Percentiles rank a stretch among this genome's conserved stretches.
phyloP scores from a whole-genome alignment of 2,113 vertebrate species.

The Chrysochloris asiatica region DNA sequence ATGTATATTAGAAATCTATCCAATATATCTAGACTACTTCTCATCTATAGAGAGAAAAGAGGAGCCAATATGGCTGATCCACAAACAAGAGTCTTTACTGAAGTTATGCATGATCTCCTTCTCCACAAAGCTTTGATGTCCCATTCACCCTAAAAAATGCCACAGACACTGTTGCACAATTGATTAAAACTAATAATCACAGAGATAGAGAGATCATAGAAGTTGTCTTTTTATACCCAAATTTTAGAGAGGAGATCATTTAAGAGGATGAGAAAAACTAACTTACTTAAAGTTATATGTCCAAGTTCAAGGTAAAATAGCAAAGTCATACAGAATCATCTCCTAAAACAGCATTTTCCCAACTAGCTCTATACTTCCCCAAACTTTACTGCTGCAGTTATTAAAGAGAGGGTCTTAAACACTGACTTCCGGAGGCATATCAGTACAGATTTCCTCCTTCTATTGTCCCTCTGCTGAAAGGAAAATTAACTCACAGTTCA shows the following conservation, averaged over 20 bases:
- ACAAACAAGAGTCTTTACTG: not conserved
- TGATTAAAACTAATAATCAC: not conserved
- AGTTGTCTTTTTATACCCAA: not conserved
- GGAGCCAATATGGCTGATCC: not conserved
- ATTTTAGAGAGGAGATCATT: not conserved
- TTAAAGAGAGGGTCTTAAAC: not conserved
- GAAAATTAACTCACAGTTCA: conserved; percentile 33
- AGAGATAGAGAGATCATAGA: not conserved
- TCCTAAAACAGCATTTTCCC: not conserved
- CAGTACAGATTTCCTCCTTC: not conserved
- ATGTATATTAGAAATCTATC: not conserved
- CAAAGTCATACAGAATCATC: not conserved
- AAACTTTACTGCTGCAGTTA: not conserved
- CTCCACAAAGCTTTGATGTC: not conserved
- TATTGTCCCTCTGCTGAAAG: not conserved
- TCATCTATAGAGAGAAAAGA: not conserved
- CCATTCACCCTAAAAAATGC: not conserved
- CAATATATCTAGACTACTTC: not conserved
- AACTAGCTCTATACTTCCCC: not conserved
- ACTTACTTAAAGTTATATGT: not conserved
- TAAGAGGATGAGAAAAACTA: not conserved
- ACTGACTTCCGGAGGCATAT: not conserved
- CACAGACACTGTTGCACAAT: not conserved
- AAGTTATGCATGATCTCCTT: not conserved
- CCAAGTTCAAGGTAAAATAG: not conserved